Evolutionary conservation across 2,797 vertebrate genomes (phyloP).

Genomic region (Acanthurus leucopareius): DNA sequence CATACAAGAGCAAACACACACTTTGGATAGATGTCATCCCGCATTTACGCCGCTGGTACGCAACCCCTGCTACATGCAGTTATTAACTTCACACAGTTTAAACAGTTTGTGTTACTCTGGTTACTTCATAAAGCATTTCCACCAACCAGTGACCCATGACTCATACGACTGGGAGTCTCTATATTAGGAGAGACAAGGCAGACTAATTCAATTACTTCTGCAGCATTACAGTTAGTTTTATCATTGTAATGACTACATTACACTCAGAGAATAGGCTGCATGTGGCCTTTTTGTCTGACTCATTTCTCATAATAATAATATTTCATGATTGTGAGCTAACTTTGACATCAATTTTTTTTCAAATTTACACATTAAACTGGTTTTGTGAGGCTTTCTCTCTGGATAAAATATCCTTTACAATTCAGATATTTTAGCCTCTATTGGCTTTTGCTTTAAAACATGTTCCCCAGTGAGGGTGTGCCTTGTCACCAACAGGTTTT

Average conservation of each 20-base stretch:
- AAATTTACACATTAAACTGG: neutral
- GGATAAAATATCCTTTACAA: neutral
- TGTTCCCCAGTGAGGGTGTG: neutral
- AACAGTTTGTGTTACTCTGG: constrained; percentile 49
- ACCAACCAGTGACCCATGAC: constrained; percentile 64
- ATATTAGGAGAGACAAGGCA: constrained; percentile 66
- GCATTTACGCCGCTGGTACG: constrained; percentile 56
- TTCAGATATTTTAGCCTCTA: neutral
- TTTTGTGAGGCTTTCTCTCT: neutral
- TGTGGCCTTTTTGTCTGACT: constrained; percentile 15
- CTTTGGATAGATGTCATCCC: constrained; percentile 53
- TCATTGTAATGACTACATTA: constrained; percentile 18
- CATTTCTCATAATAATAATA: constrained; percentile 9
- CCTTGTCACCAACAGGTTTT: neutral
- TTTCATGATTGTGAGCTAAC: neutral
- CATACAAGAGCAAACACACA: too few relatives aligned
- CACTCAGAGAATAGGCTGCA: constrained; percentile 4
- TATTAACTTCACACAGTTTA: constrained; percentile 53
- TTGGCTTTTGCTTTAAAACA: neutral
- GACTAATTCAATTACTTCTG: constrained; percentile 72
- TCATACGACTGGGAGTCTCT: constrained; percentile 36
- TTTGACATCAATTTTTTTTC: constrained; percentile 6
- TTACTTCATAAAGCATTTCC: constrained; percentile 33
- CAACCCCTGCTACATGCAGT: constrained; percentile 47
- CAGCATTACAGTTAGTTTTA: constrained; percentile 45